Percentiles rank a stretch among this genome's conserved stretches.
phyloP scores from a whole-genome alignment of 2,888 invertebrate species.

The Morpho helenor region DNA sequence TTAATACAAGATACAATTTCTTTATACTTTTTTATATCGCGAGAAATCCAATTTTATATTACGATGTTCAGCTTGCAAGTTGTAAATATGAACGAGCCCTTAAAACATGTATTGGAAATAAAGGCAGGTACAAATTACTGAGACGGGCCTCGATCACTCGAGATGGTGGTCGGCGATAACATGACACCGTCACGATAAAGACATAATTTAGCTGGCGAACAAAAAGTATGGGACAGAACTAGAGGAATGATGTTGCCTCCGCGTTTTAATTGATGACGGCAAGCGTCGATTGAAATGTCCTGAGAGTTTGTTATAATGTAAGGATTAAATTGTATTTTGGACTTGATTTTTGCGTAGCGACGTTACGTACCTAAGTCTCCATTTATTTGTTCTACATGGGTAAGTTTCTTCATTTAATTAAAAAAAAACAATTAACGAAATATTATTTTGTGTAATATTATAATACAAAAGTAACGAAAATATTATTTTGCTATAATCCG shows the following conservation, averaged over 20 bases:
- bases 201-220: constrained; percentile 74
- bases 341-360: constrained; percentile 2
- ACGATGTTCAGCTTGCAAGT: constrained; percentile 12
- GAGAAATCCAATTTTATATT: no score
- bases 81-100: constrained; percentile 35
- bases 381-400: no score
- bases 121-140: constrained; percentile 71
- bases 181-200: constrained; percentile 65
- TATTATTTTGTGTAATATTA: no score
- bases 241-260: constrained; percentile 66
- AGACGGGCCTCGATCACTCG: constrained; percentile 58
- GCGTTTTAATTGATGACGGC: constrained; percentile 67
- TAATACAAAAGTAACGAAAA: no score
- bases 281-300: constrained; percentile 58
- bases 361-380: background rate
- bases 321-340: constrained; percentile 5
- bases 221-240: constrained; percentile 63
- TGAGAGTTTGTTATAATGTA: constrained; percentile 29
- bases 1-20: no score
- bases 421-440: no score
- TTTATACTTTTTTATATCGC: no score
- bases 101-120: constrained; percentile 46
- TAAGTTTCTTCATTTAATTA: no score
- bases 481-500: no score
- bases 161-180: constrained; percentile 68